Base-by-base conservation (phyloP, 2,797 vertebrate species). In the Oophaga sylvatica region DNA sequence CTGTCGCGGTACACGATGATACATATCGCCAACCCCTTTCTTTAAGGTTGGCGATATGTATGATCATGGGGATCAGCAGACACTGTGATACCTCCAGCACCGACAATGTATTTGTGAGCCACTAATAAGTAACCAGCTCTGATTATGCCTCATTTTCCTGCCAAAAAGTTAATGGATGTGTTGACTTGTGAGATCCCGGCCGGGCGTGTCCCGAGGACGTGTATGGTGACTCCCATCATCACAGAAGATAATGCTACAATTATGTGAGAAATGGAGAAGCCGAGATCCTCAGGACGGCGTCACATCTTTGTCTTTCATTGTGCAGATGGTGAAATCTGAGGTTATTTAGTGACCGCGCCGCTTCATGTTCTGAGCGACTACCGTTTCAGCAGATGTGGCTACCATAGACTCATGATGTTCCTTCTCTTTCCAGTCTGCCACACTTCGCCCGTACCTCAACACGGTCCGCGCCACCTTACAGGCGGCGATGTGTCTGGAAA, bases 401-500 rank as follows among this genome's bases (percentile, higher is more conserved):
- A 11, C 48, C 48, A 7, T 53, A 9, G 48, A 53, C 48, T 53
- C 48, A 8, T 35, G 41, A n/a, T 85, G n/a, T 80, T 10, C 15
- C 26, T 81, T 85, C 31, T 19, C 35, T 77, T 41, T 48, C 29
- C 91, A 98, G 97, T 98, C 98, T 67, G 97, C 98, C 86, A 99
- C 98, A 63, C 95, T 99, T 90, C 98, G 98, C 90, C 98, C 98
- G 45, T 99, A 99, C 92, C 96, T 99, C 92, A 98, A 96, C 88
- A 97, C 98, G 57, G 98, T 99, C 91, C 97, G 97, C 80, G 97
- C 98, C 90, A 99, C 98, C 0, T 95, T 99, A 93, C 97, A 99
- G 95, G 98, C 98, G 5, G 97, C 98, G 57, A 95, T 99, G 88
- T 99, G 98, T 94, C 93, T 99, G 94, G 98, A 99, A 94, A 99